These are phyloP conservation scores for Monopterus albus DNA, from an alignment of 2,113 vertebrate genomes.

Conservation along the genomic window DNA sequence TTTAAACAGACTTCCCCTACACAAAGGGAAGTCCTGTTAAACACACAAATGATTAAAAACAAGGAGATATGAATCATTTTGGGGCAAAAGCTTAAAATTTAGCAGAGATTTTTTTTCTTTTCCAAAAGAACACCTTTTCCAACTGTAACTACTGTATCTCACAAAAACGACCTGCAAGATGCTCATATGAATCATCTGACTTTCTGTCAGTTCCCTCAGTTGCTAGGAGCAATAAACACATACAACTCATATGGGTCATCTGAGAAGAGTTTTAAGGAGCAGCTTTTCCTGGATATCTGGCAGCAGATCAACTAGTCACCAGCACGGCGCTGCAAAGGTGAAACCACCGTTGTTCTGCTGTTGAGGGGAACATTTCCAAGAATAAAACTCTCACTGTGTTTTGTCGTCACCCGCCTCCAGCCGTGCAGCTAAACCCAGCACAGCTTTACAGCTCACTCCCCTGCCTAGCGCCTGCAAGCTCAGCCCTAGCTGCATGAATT, in stretches of 20 bases:
- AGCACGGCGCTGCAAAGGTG: constrained; percentile 27
- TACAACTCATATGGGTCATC: constrained; percentile 8
- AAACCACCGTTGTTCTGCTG: constrained; percentile 15
- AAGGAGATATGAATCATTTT: not conserved
- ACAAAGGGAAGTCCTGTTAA: not conserved
- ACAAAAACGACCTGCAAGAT: not conserved
- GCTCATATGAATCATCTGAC: constrained; percentile 28
- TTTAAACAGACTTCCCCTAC: constrained; percentile 11
- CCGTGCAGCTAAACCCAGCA: constrained; percentile 26
- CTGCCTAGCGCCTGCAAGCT: constrained; percentile 20
- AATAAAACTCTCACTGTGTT: constrained; percentile 39
- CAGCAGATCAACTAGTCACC: constrained; percentile 42
- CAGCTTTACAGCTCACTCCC: constrained; percentile 57
- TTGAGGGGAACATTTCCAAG: constrained; percentile 33
- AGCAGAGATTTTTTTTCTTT: not conserved
- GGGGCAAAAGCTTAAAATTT: not conserved
- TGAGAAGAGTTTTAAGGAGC: constrained; percentile 21
- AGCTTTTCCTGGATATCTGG: constrained; percentile 35
- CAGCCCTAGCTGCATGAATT: constrained; percentile 46
- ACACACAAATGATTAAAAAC: not conserved
- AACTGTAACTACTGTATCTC: not conserved
- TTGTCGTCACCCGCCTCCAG: constrained; percentile 60
- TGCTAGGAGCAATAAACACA: not conserved
- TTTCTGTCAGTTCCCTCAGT: constrained; percentile 8
- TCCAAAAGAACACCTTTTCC: not conserved